These are phyloP conservation scores for Tapirus terrestris DNA, from an alignment of 2,113 vertebrate species.

Conservation along the genomic window DNA sequence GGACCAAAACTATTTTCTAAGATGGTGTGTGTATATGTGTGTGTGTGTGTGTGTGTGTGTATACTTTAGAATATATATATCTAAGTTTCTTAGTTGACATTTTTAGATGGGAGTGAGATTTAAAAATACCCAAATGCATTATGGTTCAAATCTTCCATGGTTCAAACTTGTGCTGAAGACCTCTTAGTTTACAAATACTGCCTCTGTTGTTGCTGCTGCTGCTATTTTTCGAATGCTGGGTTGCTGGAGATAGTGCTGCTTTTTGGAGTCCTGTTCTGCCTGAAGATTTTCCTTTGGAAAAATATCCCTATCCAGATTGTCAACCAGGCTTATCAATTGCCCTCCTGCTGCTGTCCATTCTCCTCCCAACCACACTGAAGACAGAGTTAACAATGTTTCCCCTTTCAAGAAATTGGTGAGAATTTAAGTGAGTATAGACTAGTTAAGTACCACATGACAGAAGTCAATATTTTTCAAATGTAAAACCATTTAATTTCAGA, in stretches of 20 bases:
- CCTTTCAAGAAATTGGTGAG: neutral
- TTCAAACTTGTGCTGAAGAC: neutral
- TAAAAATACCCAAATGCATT: neutral
- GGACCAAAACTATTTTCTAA: neutral
- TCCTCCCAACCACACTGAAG: neutral
- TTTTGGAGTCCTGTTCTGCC: neutral
- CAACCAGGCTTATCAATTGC: neutral
- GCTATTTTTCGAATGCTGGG: neutral
- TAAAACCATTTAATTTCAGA: constrained; percentile 4
- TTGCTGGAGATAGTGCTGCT: neutral
- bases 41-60: neutral
- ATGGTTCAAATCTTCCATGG: neutral
- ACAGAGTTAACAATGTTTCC: neutral
- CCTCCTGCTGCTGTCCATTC: neutral
- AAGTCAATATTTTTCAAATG: constrained; percentile 31
- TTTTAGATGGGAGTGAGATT: neutral
- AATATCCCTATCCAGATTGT: neutral
- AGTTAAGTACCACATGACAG: neutral
- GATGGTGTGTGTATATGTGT: neutral
- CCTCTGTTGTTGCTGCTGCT: neutral
- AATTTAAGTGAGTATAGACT: neutral
- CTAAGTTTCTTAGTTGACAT: neutral
- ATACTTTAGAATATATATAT: neutral
- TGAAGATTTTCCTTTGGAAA: constrained; percentile 44
- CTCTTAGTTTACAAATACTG: constrained; percentile 2